Base-by-base conservation (phyloP, 2,797 vertebrate species). In the Siniperca obscura region DNA sequence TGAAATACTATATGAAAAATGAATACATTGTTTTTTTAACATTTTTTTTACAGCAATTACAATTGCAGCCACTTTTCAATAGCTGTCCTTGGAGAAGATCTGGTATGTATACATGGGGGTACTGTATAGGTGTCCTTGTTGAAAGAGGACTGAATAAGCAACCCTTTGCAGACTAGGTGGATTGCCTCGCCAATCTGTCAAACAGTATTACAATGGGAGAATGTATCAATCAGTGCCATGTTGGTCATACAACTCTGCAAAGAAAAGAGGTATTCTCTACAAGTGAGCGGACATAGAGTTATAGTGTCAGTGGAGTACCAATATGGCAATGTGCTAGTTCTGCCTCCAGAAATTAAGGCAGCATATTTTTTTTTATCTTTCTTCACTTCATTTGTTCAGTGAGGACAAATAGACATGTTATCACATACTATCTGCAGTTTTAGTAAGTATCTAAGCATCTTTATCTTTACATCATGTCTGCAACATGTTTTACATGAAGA, bases 161-260 rank as follows among this genome's bases (percentile, higher is more conserved):
- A 74, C 56, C 72, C 66, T 75, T 79, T 62, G n/a, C 34, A 21
- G 22, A 69, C 36, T 8, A n/a, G 27, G n/a, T 72, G 42, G n/a
- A 83, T 70, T 75, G 53, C 48, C n/a, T 84, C 19, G 50, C n/a
- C 53, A 36, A 16, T 72, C 52, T 81, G 70, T 44, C 34, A 67
- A 65, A 78, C 59, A 79, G 16, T 16, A 74, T 38, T 10, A 42
- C 46, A 80, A 70, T 78, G 80, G 50, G 6, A 60, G 55, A 71
- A 78, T 55, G 40, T 67, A n/a, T 86, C 79, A 50, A 57, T 75
- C 82, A 65, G 17, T 71, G 67, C 27, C 60, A 77, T 21, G 36
- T 52, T 60, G 19, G 27, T 61, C 48, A 53, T 17, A 64, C 64
- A 71, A 62, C 34, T 74, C 57, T 27, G 64, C 76, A 52, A 80